Conservation (phyloP, 2,888 invertebrate genomes). For the Cordilura impudica region DNA sequence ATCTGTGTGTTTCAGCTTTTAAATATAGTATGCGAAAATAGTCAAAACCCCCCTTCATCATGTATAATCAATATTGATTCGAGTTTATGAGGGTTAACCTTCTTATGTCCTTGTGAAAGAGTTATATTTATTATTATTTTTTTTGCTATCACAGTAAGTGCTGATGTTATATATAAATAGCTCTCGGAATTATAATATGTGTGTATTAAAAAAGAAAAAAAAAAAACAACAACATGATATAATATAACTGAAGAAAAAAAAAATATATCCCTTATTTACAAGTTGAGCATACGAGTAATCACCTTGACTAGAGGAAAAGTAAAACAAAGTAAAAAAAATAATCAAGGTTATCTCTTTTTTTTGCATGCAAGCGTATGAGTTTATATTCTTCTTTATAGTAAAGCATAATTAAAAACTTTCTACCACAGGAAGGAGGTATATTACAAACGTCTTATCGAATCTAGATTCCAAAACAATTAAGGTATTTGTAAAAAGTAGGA, state of each 20-base stretch:
- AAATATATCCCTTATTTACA: constrained; percentile 13
- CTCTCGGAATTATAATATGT: constrained; percentile 8
- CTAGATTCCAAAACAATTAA: too few species aligned
- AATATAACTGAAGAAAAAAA: neutral
- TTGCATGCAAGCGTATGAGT: neutral
- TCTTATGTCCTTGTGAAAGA: constrained; percentile 48
- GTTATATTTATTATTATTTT: constrained; percentile 36
- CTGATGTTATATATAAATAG: constrained; percentile 17
- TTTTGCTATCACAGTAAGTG: constrained; percentile 5
- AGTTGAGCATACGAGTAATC: neutral
- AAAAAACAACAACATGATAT: neutral
- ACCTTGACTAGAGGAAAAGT: constrained; percentile 12
- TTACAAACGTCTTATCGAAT: too few species aligned
- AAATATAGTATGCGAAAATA: constrained; percentile 3
- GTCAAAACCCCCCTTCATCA: too few species aligned
- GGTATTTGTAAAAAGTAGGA: too few species aligned
- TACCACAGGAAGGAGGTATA: too few species aligned
- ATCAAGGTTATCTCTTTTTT: neutral
- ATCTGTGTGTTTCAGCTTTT: neutral
- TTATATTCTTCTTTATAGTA: neutral
- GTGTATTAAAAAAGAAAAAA: constrained; percentile 7
- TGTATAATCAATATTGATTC: constrained; percentile 3
- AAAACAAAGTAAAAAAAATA: constrained; percentile 6
- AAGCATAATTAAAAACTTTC: neutral
- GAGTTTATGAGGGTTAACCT: constrained; percentile 36